phyloP scores from a whole-genome alignment of 2,797 vertebrate genomes.

The Chelmon rostratus region DNA sequence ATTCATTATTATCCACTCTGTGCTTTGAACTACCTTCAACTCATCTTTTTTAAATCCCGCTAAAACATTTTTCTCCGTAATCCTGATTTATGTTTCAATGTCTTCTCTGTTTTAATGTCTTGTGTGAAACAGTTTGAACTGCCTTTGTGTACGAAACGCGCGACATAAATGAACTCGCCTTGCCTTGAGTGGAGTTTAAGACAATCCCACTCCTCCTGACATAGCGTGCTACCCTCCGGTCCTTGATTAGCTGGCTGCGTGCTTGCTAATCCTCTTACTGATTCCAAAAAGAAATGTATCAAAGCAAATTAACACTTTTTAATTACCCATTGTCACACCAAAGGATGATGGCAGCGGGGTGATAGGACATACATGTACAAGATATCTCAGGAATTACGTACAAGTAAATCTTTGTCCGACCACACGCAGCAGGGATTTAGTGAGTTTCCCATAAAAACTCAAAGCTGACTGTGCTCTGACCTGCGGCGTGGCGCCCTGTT shows the following conservation, averaged over 20 bases:
- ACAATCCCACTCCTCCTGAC: slow-evolving; percentile 41
- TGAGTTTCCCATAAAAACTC: background rate
- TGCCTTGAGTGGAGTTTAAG: slow-evolving; percentile 38
- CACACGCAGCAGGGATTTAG: slow-evolving; percentile 29
- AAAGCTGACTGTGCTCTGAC: slow-evolving; percentile 85
- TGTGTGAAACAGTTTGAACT: slow-evolving; percentile 10
- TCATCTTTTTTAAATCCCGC: slow-evolving; percentile 1
- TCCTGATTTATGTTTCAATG: background rate
- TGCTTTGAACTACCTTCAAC: background rate
- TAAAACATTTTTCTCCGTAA: background rate
- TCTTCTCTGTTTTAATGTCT: slow-evolving; percentile 13
- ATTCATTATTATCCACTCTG: slow-evolving; percentile 10
- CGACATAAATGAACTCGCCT: slow-evolving; percentile 30
- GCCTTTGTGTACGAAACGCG: slow-evolving; percentile 5
- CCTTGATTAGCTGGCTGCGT: slow-evolving; percentile 49
- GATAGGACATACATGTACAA: slow-evolving; percentile 15
- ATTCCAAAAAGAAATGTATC: slow-evolving; percentile 57
- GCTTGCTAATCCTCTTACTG: slow-evolving; percentile 66
- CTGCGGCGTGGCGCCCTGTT: slow-evolving; percentile 91
- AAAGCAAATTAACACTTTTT: slow-evolving; percentile 61
- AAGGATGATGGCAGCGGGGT: slow-evolving; percentile 19
- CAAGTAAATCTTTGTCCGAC: slow-evolving; percentile 21
- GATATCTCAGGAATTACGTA: slow-evolving; percentile 39
- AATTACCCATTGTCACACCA: slow-evolving; percentile 58
- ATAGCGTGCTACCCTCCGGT: slow-evolving; percentile 37